A percentile compares a stretch with the other conserved stretches of the same genome.
Conservation (phyloP, 2,888 invertebrate species). For the Parnassius smintheus region DNA sequence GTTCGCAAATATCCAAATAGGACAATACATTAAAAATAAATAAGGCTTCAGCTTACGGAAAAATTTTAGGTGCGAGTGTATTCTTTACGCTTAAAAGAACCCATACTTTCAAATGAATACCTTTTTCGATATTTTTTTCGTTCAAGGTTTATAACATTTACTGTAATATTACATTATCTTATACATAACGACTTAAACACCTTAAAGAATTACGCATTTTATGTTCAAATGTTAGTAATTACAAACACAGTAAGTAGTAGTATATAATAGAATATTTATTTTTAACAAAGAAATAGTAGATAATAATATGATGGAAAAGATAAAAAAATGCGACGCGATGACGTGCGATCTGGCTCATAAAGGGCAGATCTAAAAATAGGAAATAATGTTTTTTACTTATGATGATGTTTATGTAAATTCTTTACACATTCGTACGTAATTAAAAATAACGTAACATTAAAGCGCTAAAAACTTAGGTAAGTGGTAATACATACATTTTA, state of each 20-base stretch:
- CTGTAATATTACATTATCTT: too few species aligned
- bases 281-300: too few species aligned
- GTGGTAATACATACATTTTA: too few species aligned
- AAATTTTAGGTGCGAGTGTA: background rate
- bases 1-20: background rate
- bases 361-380: background rate
- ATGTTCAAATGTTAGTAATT: too few species aligned
- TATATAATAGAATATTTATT: too few species aligned
- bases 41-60: background rate
- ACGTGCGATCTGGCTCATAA: conserved; percentile 3
- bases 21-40: background rate
- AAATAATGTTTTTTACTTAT: background rate
- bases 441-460: too few species aligned
- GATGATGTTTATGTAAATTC: conserved; percentile 2
- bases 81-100: conserved; percentile 6
- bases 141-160: background rate
- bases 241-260: too few species aligned
- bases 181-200: too few species aligned
- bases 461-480: too few species aligned
- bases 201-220: too few species aligned
- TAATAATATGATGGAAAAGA: too few species aligned
- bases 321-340: background rate
- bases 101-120: conserved; percentile 1
- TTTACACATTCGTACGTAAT: background rate
- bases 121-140: conserved; percentile 1